These are phyloP conservation scores for Gari tellinella DNA, from an alignment of 2,888 invertebrate species.

Conservation along the genomic window DNA sequence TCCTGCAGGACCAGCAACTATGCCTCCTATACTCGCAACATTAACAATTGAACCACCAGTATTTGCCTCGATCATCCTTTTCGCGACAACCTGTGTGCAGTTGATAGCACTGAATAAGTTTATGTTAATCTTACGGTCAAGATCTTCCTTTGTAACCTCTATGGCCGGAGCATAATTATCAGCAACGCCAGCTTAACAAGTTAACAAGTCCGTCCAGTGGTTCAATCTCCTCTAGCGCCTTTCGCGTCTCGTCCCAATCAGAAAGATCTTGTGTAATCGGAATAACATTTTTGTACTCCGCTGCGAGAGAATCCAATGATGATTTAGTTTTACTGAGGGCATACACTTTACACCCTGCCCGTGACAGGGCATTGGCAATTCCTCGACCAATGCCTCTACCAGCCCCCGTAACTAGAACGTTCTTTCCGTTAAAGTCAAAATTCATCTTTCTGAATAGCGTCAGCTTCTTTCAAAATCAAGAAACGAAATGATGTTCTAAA, in stretches of 20 bases:
- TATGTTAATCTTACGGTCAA: constrained; percentile 89
- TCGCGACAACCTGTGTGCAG: constrained; percentile 91
- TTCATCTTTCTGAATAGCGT: no score
- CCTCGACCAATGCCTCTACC: no score
- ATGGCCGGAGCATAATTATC: constrained; percentile 89
- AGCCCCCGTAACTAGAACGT: no score
- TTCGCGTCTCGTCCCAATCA: constrained; percentile 90
- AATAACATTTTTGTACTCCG: constrained; percentile 59
- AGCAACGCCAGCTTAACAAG: constrained; percentile 93
- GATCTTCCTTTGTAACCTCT: constrained; percentile 88
- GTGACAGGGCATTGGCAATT: no score
- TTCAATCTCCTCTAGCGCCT: constrained; percentile 87
- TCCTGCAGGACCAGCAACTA: constrained; percentile 90
- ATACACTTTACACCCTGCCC: no score
- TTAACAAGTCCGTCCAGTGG: constrained; percentile 93
- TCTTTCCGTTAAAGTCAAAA: no score
- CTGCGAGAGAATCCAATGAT: constrained; percentile 88
- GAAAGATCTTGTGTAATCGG: constrained; percentile 89
- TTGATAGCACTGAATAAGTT: constrained; percentile 94
- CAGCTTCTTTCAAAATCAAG: no score
- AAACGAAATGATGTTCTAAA: no score
- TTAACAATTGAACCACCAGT: constrained; percentile 93
- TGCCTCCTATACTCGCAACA: constrained; percentile 90
- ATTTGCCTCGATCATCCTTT: constrained; percentile 89
- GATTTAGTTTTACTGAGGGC: constrained; percentile 88